Conservation (phyloP, 2,113 vertebrate species). For the Australoheros scitulus region DNA sequence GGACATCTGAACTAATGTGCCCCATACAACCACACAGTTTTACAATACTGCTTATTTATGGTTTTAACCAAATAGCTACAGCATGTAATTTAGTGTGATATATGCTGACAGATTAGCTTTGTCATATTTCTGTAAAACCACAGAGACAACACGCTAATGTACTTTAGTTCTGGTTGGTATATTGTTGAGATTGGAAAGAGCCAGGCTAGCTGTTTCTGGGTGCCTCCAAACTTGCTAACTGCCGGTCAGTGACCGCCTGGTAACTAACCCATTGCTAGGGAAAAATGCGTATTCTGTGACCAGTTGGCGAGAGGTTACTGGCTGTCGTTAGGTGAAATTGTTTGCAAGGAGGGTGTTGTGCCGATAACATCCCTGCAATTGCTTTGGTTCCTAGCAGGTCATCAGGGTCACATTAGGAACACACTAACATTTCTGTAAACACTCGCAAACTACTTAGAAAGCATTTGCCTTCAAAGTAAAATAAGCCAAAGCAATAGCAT, state of each 20-base stretch:
- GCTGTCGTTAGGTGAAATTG: neutral
- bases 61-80: neutral
- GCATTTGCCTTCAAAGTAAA: neutral
- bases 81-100: neutral
- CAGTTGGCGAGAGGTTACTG: neutral
- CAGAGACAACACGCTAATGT: neutral
- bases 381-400: too few species aligned
- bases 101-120: neutral
- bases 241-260: neutral
- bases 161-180: neutral
- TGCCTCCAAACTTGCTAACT: neutral
- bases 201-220: neutral
- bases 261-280: neutral
- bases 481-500: neutral
- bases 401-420: neutral
- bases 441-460: neutral
- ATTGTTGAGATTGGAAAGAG: neutral
- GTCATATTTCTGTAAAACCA: neutral
- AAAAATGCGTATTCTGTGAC: neutral
- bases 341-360: neutral
- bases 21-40: neutral
- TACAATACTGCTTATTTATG: neutral
- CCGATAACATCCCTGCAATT: neutral
- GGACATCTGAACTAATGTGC: neutral
- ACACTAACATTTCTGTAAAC: neutral